Percentiles rank a stretch among this genome's conserved stretches.
Conservation (phyloP, 2,888 invertebrate genomes). For the Metellina segmentata region DNA sequence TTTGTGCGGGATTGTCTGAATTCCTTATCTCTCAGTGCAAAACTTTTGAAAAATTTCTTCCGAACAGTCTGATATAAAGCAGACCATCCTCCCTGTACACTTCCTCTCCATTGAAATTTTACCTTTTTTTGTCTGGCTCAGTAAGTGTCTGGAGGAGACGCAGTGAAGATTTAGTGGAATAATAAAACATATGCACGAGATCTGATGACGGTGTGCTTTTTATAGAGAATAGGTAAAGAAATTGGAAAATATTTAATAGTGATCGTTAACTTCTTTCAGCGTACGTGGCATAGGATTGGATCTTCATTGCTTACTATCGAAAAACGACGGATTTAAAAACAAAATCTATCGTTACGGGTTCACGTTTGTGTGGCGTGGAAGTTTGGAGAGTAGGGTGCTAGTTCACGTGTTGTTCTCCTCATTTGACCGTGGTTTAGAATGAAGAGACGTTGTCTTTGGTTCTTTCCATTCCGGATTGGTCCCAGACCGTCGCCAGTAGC, state of each 20-base stretch:
- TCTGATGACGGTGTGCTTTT: neutral
- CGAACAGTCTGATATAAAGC: neutral
- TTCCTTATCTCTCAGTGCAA: neutral
- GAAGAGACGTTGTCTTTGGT: too few relatives aligned
- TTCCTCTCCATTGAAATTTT: neutral
- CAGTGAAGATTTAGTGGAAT: neutral
- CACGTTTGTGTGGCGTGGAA: too few relatives aligned
- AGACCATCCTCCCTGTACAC: neutral
- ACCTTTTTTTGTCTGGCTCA: neutral
- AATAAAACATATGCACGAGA: neutral
- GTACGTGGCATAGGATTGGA: too few relatives aligned
- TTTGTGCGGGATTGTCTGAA: neutral
- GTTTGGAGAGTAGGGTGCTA: too few relatives aligned
- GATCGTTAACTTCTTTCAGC: too few relatives aligned
- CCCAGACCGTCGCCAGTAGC: too few relatives aligned
- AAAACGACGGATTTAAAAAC: too few relatives aligned
- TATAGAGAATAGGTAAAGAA: neutral
- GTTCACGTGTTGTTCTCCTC: too few relatives aligned
- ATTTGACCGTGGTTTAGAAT: too few relatives aligned
- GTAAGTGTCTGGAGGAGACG: neutral
- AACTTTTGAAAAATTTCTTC: neutral
- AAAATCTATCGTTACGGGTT: too few relatives aligned
- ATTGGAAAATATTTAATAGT: neutral
- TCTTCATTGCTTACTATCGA: too few relatives aligned
- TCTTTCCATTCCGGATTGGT: too few relatives aligned